These are phyloP conservation scores for Drosophila fulvimacula DNA, from an alignment of 2,888 invertebrate species.

Conservation along the genomic window DNA sequence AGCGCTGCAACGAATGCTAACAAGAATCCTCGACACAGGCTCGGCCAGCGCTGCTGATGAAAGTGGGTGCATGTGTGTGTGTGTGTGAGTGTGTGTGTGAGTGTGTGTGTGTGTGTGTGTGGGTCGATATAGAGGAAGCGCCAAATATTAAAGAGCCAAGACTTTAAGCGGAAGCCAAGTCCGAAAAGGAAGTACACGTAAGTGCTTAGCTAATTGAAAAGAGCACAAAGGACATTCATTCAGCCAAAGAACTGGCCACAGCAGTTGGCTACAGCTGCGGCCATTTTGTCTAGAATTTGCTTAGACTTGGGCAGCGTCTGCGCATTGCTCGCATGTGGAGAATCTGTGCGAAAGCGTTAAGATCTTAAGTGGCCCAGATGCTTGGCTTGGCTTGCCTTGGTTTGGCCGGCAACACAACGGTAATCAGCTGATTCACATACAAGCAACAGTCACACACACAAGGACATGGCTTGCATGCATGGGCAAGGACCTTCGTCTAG, in stretches of 20 bases:
- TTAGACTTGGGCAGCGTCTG: slow-evolving; percentile 52
- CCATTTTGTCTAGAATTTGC: slow-evolving; percentile 61
- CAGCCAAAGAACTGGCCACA: slow-evolving; percentile 37
- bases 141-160: slow-evolving; percentile 61
- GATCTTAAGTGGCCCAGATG: slow-evolving; percentile 49
- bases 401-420: slow-evolving; percentile 65
- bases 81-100: slow-evolving; percentile 12
- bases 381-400: slow-evolving; percentile 24
- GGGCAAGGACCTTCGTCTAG: slow-evolving; percentile 43
- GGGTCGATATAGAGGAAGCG: slow-evolving; percentile 66
- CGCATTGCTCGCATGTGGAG: slow-evolving; percentile 41
- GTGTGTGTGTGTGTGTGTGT: slow-evolving; percentile 15
- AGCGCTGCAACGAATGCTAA: slow-evolving; percentile 70
- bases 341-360: slow-evolving; percentile 7
- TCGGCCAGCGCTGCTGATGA: slow-evolving; percentile 61
- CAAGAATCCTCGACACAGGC: slow-evolving; percentile 56
- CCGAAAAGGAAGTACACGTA: slow-evolving; percentile 3
- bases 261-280: slow-evolving; percentile 50
- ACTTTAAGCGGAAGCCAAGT: slow-evolving; percentile 25
- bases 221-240: slow-evolving; percentile 49
- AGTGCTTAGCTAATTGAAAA: slow-evolving; percentile 67
- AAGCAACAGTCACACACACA: slow-evolving; percentile 24
- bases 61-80: slow-evolving; percentile 76
- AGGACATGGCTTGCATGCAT: slow-evolving; percentile 21
- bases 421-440: slow-evolving; percentile 70